Base-by-base conservation (phyloP, 2,113 vertebrate genomes). In the Hucho hucho region DNA sequence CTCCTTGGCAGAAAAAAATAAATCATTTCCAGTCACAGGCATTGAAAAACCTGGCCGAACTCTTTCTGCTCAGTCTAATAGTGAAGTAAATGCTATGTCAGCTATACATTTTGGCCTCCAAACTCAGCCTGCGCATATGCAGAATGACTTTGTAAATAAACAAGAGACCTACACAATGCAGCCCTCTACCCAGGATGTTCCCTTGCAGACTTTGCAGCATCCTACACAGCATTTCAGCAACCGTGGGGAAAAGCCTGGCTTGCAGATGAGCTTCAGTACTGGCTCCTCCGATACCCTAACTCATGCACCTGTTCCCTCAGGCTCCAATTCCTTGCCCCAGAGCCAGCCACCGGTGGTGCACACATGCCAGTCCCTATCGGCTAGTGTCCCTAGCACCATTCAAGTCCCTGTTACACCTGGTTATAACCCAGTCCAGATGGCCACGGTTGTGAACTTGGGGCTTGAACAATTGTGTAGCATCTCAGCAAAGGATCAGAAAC, bases 401-500 rank as follows among this genome's bases (percentile, higher is more conserved):
- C 96, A 95, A 79, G 92, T 96, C 59, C 94, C 96, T 64, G 89
- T 96, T 58, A 94, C 90, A 70, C 94, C 96, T 0, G 61, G 94
- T n/a, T 95, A 93, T 89, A 97, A 93, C 83, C 94, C 95, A 77
- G 81, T 95, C 37, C 96, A 97, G 65, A 91, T 96, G 75, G 80
- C 95, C 28, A 94, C 95, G 6, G 92, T 96, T 25, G 91, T 97
- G 77, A 96, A 90, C 83, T 95, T 95, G 64, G 93, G 93, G 0
- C 79, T 90, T 22, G 97, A 98, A 63, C 97, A 97, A 89, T 92
- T 95, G 86, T 95, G 93, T 90, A 94, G 86, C 87, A 93, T 93
- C 75, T 82, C 92, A 64, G 89, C 95, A 72, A 98, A 97, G 92
- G 97, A 98, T 75, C 97, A 97, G 91, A 99, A 99, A 85, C 95